These are phyloP conservation scores for Azemiops feae DNA, from an alignment of 2,113 vertebrate genomes.

Conservation along the genomic window DNA sequence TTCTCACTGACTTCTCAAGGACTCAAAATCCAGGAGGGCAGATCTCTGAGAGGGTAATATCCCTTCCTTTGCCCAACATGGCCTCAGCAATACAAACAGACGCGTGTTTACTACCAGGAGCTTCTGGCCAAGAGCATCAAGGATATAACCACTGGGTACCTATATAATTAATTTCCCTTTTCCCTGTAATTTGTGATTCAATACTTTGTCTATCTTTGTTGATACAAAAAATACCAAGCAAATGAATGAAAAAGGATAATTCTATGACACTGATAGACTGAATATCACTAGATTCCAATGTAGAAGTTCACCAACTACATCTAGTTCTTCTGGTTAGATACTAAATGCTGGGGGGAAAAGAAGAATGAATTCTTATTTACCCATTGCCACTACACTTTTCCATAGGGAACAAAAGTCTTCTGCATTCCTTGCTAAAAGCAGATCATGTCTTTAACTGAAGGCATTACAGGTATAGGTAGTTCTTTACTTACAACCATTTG, in stretches of 20 bases:
- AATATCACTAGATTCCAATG: not conserved
- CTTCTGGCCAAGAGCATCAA: too few species aligned
- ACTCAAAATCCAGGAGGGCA: too few species aligned
- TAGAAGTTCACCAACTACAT: not conserved
- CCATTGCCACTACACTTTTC: not conserved
- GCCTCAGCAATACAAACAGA: too few species aligned
- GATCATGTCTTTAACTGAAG: not conserved
- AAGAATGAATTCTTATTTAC: not conserved
- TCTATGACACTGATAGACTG: not conserved
- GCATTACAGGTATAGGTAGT: not conserved
- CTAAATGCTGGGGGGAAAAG: not conserved
- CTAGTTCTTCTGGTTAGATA: not conserved
- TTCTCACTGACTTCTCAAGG: too few species aligned
- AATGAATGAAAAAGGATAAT: not conserved
- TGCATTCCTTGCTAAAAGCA: not conserved
- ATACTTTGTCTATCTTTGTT: not conserved
- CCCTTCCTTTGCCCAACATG: too few species aligned
- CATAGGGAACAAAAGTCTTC: not conserved
- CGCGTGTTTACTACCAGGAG: too few species aligned
- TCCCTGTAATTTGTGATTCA: not conserved
- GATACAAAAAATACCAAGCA: not conserved
- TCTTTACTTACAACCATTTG: too few species aligned
- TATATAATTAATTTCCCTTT: too few species aligned
- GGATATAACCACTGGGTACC: too few species aligned
- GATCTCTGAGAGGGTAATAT: too few species aligned